Percentiles rank a stretch among this genome's conserved stretches.
Conservation (phyloP, 2,113 vertebrate species). For the Oceanodroma tethys region DNA sequence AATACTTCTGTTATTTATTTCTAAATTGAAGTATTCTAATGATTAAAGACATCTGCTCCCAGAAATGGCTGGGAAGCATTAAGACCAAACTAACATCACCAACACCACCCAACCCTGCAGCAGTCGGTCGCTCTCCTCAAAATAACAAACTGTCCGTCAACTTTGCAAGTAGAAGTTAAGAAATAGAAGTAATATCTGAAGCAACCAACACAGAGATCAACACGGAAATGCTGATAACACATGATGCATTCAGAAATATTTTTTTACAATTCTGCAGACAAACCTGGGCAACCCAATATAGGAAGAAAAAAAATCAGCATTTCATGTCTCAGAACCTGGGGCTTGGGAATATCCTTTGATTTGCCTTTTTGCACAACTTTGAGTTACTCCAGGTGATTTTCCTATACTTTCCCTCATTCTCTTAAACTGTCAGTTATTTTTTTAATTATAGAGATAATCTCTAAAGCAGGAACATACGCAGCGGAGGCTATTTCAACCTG, state of each 20-base stretch:
- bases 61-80: background rate
- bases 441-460: background rate
- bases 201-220: background rate
- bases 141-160: background rate
- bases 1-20: background rate
- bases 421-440: background rate
- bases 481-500: background rate
- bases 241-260: background rate
- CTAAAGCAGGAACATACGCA: background rate
- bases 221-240: background rate
- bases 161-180: background rate
- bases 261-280: background rate
- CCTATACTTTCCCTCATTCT: background rate
- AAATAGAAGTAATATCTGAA: background rate
- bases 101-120: background rate
- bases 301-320: background rate
- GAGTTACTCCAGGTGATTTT: background rate
- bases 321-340: background rate
- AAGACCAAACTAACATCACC: background rate
- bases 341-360: background rate
- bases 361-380: background rate
- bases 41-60: background rate
- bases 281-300: background rate
- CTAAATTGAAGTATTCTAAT: background rate
- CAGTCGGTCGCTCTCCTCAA: background rate